Base-by-base conservation (phyloP, 1,140 invertebrate species). In the Copidosoma floridanum region DNA sequence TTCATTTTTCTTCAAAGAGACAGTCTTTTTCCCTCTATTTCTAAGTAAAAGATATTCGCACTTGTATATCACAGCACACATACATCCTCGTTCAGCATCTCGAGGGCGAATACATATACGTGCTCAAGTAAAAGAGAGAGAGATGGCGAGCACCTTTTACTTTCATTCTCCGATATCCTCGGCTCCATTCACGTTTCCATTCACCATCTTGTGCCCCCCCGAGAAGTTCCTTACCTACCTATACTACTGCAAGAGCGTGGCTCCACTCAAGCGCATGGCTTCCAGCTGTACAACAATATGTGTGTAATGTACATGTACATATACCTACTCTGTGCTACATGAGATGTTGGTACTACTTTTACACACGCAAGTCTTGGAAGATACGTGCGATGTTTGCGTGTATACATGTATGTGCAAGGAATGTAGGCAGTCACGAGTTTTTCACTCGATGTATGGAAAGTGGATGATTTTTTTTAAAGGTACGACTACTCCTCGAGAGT, bases 131-230 rank as follows among this genome's bases (percentile, higher is more conserved):
- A 27, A 38, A 24, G 26, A 53, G 23, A 37, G 32, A 18, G 18
- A 61, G 46, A 58, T 51, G 50, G 40, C 50, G 57, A 59, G 60
- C 63, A 56, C 71, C 71, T 72, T 69, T 74, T 74, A 74, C 71
- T 72, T 74, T 72, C 71, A 67, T 72, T 69, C 65, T 61, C 56
- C 48, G 52, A 62, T 68, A 67, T 52, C 46, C 53, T 62, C 53
- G 38, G 60, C 26, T 67, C 55, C 69, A 71, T 69, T 70, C 68
- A 69, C 65, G 69, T 69, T 69, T 68, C 67, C 68, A 70, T 71
- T 69, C 66, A 67, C 66, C 52, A 61, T 56, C 54, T 63, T 43
- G 32, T 35, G n/a, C 53, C n/a, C n/a, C n/a, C n/a, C 7, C 32
- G 24, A 43, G 51, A 38, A 26, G 26, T 40, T 16, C n/a, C n/a